Evolutionary conservation across 2,797 vertebrate genomes (phyloP).

Genomic region (Helarctos malayanus): DNA sequence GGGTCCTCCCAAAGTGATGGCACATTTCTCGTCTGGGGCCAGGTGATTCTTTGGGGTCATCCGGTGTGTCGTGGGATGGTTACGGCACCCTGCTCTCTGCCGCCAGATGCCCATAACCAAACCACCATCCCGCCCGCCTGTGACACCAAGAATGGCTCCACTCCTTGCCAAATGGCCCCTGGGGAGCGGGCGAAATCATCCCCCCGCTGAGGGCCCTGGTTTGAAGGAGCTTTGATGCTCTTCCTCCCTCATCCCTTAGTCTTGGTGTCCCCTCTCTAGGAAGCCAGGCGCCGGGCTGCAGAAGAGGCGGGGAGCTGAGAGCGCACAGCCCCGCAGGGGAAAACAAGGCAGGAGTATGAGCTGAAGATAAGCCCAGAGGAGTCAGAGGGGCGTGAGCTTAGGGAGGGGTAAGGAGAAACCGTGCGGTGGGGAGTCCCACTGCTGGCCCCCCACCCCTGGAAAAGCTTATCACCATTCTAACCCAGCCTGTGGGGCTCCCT

Average conservation of each 20-base stretch:
- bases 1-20: accelerated
- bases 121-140: accelerated
- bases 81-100: neutral
- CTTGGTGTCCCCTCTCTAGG: neutral
- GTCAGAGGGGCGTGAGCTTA: neutral
- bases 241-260: neutral
- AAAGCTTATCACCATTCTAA: neutral
- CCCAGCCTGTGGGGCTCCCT: neutral
- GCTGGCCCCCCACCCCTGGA: neutral
- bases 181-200: neutral
- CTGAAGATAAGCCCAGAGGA: neutral
- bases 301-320: neutral
- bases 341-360: accelerated
- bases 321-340: neutral
- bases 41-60: accelerated
- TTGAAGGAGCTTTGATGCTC: neutral
- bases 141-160: neutral
- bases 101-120: neutral
- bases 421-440: neutral
- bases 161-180: no score
- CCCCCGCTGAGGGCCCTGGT: neutral
- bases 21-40: neutral
- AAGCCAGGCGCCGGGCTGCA: neutral
- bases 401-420: neutral
- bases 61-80: accelerated